Evolutionary conservation across 2,888 invertebrate genomes (phyloP), one percentile per base, ranked within the genome.

Genomic region (Conistra vaccinii): DNA sequence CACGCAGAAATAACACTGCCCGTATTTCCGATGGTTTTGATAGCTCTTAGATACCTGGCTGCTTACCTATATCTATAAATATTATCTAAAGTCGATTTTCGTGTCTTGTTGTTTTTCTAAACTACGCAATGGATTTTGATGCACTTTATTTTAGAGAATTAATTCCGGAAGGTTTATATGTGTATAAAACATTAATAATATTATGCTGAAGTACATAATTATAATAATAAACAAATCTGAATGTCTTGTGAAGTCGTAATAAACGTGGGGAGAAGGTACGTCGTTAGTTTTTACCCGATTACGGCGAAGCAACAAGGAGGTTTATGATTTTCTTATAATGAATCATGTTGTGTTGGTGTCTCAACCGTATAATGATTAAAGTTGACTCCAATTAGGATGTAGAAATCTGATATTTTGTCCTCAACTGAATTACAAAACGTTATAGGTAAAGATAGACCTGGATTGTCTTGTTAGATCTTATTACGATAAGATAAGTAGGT

Each of bases 381-480:
- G 3, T 26, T 23, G 29, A 75, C 55, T 32, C 26, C 5, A 73
- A 73, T 48, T 48, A 35, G 35, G 35, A 53, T 48, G 17, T 23
- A 23, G 35, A 39, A 55, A 55, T 61, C 9, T 5, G 60, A 45
- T 45, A 35, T 45, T 48, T 61, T 20, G 32, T 29, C 32, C 32
- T 35, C 20, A 29, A n/a, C 3, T 39, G 32, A 60, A 60, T 73
- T 76, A 55, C 80, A 55, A 61, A 62, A 80, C 29, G 10, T 17
- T 48, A 9, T 32, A n/a, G n/a, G n/a, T n/a, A n/a, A 61, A 72
- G n/a, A 9, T 62, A 61, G 39, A 80, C 80, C 75, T 80, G 26
- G 75, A 62, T 76, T 32, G 45, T 45, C 51, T 76, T 12, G 12
- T 71, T 53, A 60, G 76, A 76, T 76, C 45, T 12, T 45, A 32